These are phyloP conservation scores for Semaprochilodus insignis DNA, from an alignment of 2,797 vertebrate genomes.

Conservation along the genomic window DNA sequence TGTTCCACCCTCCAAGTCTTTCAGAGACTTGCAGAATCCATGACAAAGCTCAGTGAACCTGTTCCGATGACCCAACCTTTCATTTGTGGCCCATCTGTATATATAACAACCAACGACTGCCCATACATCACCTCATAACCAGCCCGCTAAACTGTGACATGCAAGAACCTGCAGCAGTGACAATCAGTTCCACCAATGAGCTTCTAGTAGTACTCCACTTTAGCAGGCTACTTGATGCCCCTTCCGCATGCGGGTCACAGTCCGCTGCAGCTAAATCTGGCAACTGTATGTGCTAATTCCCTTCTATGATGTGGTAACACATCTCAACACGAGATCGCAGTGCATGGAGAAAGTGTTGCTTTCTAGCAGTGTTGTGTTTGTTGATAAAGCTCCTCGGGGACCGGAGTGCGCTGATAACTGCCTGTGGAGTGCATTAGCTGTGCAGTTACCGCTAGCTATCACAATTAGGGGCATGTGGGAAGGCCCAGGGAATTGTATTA, in stretches of 20 bases:
- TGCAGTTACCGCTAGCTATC: constrained; percentile 76
- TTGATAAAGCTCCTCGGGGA: constrained; percentile 60
- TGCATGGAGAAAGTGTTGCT: not conserved
- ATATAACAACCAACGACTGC: too few species aligned
- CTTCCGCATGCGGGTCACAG: not conserved
- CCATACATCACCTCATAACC: too few species aligned
- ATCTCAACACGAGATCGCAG: not conserved
- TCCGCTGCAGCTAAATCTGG: not conserved
- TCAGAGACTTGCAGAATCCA: too few species aligned
- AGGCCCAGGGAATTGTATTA: constrained; percentile 80
- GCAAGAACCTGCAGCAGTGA: not conserved
- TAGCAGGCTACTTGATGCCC: not conserved
- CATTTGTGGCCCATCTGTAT: too few species aligned
- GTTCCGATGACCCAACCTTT: too few species aligned
- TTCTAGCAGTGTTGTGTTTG: constrained; percentile 49
- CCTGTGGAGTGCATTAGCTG: constrained; percentile 79
- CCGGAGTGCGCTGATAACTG: constrained; percentile 75
- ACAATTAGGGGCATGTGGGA: constrained; percentile 72
- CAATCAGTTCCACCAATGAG: not conserved
- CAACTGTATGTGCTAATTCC: constrained; percentile 13
- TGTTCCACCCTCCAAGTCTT: too few species aligned
- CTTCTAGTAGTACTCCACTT: not conserved
- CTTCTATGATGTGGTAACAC: not conserved
- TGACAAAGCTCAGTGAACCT: too few species aligned
- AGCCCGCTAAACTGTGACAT: too few species aligned